Evolutionary conservation across 2,888 invertebrate genomes (phyloP), one percentile per base, ranked within the genome.

Genomic region (Scaptomyza parva): DNA sequence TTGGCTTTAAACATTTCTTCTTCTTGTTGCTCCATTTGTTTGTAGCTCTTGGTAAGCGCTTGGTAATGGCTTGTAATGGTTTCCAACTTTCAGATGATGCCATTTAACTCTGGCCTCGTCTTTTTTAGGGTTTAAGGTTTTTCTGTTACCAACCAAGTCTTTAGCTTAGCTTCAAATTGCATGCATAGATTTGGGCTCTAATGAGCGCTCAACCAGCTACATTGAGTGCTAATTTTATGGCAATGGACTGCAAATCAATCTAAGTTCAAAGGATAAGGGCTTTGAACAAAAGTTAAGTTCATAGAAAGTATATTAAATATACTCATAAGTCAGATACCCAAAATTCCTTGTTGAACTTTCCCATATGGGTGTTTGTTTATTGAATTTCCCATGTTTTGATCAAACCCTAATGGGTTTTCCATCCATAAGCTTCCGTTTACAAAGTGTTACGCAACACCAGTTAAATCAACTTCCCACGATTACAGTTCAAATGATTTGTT

Each of bases 161-260:
- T 28, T 5, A 2, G 57, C 48, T 63, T 51, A 61, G 61, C 50
- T 51, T 39, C 55, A 70, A 81, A 81, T 82, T 72, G 75, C 76
- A 81, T 81, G 82, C 81, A 82, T 77, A 79, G 82, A 82, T 82
- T 84, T 61, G 73, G 70, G 54, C 57, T 77, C 72, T 81, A 82
- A 82, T 82, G 79, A 82, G 84, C 48, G 45, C 45, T 53, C 53
- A 57, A 50, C 52, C 28, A 64, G 43, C 47, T 61, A 73, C 79
- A 63, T 79, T 81, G 69, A 69, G 79, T 76, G 82, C 73, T 84
- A 79, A 84, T 84, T 79, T 84, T 73, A 64, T 77, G 67, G 72
- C 69, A 59, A 75, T 72, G 71, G 71, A 58, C 64, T 54, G 57
- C 58, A 41, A 60, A 70, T 69, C 60, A 50, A 53, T 48, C 62